Evolutionary conservation across 2,888 invertebrate genomes (phyloP).

Genomic region (Phyllotreta cruciferae): DNA sequence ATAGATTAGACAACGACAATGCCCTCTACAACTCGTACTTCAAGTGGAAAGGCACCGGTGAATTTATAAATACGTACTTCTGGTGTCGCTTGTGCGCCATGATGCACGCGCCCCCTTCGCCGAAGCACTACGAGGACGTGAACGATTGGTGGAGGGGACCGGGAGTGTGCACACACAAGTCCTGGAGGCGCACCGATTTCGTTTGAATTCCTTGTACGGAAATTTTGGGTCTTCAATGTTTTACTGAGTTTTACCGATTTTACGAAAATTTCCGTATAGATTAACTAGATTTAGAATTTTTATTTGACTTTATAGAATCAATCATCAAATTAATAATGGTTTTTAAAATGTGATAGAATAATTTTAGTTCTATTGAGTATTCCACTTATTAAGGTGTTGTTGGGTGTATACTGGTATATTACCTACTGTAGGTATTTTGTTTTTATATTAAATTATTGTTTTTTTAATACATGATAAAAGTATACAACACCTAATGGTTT

Average conservation of each 20-base stretch:
- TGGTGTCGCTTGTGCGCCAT: constrained; percentile 90
- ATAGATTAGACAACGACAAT: constrained; percentile 85
- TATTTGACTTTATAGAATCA: too few relatives aligned
- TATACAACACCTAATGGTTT: too few relatives aligned
- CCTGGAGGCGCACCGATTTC: constrained; percentile 64
- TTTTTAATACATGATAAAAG: too few relatives aligned
- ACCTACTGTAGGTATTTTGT: not conserved
- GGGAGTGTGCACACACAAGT: constrained; percentile 77
- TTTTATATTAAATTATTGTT: too few relatives aligned
- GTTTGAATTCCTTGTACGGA: constrained; percentile 38
- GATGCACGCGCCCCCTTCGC: constrained; percentile 71
- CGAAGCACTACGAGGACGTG: constrained; percentile 77
- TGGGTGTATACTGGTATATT: not conserved
- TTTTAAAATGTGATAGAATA: constrained; percentile 3
- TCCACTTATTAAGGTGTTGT: not conserved
- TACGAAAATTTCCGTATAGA: not conserved
- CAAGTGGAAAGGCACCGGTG: constrained; percentile 89
- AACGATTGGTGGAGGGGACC: constrained; percentile 93
- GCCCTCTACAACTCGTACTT: constrained; percentile 94
- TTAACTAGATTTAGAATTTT: too few relatives aligned
- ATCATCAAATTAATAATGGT: not conserved
- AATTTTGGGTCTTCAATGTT: constrained; percentile 18
- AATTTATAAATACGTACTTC: constrained; percentile 95
- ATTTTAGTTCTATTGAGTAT: not conserved
- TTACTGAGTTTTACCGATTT: constrained; percentile 3